phyloP scores from a whole-genome alignment of 92 coral and sea anemone species.

The Actinostola sp. region DNA sequence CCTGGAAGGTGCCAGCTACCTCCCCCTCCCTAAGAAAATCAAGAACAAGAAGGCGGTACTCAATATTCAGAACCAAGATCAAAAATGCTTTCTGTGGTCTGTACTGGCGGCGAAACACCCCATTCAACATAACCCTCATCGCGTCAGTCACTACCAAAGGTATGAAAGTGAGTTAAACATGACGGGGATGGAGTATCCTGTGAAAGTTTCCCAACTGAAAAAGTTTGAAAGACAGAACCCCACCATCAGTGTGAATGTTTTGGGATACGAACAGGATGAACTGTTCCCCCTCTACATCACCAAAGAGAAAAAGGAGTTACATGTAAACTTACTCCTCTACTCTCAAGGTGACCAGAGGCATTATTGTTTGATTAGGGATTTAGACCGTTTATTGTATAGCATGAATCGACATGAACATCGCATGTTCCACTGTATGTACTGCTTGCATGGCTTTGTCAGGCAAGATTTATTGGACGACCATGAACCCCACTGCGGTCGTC shows the following conservation, averaged over 20 bases:
- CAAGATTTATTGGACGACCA: slow-evolving; percentile 48
- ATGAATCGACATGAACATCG: slow-evolving; percentile 13
- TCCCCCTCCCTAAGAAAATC: slow-evolving; percentile 38
- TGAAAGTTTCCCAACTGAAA: slow-evolving; percentile 3
- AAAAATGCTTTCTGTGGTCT: slow-evolving; percentile 49
- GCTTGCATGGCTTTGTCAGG: slow-evolving; percentile 48
- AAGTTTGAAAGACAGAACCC: slow-evolving; percentile 38
- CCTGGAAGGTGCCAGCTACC: slow-evolving; percentile 45
- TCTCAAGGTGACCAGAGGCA: slow-evolving; percentile 17
- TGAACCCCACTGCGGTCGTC: slow-evolving; percentile 41
- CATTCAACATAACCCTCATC: not conserved
- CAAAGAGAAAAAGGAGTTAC: slow-evolving; percentile 6
- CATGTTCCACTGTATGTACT: slow-evolving; percentile 42
- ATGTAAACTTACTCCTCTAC: slow-evolving; percentile 31
- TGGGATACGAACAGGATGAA: slow-evolving; percentile 33
- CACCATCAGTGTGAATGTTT: slow-evolving; percentile 22
- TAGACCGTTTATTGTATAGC: slow-evolving; percentile 18
- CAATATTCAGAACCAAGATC: slow-evolving; percentile 46
- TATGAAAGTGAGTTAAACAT: slow-evolving; percentile 33
- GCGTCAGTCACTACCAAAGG: slow-evolving; percentile 24
- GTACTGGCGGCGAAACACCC: slow-evolving; percentile 35
- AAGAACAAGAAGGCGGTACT: slow-evolving; percentile 57
- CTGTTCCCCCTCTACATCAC: slow-evolving; percentile 38
- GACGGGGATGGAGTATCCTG: slow-evolving; percentile 16
- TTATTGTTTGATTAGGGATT: slow-evolving; percentile 36